These are phyloP conservation scores for Dinothrombium tinctorium DNA, from an alignment of 1,140 invertebrate species.

Conservation along the genomic window DNA sequence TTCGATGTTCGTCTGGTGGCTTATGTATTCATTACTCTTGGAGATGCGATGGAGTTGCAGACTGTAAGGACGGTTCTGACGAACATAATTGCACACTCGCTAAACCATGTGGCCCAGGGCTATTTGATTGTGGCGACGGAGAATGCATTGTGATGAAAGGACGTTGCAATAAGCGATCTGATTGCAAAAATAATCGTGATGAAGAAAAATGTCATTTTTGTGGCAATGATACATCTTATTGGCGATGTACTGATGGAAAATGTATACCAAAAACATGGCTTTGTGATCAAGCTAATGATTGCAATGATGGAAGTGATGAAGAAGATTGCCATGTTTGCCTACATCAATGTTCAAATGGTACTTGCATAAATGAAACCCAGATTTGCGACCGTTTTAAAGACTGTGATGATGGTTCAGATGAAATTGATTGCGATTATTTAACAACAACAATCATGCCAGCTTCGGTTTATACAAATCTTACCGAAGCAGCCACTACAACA, in stretches of 20 bases:
- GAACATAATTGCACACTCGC: background rate
- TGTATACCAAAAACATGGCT: constrained; percentile 59
- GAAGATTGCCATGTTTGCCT: too few species aligned
- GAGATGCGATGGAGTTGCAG: constrained; percentile 63
- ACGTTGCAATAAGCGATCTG: constrained; percentile 21
- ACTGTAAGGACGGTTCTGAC: constrained; percentile 5
- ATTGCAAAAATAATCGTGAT: constrained; percentile 70
- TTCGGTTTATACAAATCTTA: too few species aligned
- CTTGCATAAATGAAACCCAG: too few species aligned
- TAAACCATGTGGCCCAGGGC: constrained; percentile 34
- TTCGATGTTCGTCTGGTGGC: constrained; percentile 38
- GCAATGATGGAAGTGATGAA: constrained; percentile 41
- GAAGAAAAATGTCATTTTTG: constrained; percentile 32
- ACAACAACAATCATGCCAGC: too few species aligned
- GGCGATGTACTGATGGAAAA: constrained; percentile 41
- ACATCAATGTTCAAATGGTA: too few species aligned
- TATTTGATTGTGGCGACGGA: constrained; percentile 40
- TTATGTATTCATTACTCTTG: constrained; percentile 48
- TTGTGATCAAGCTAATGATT: constrained; percentile 56
- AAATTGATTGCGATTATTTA: too few species aligned
- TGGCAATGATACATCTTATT: constrained; percentile 38
- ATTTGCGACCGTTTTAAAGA: too few species aligned
- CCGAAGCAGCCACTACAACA: too few species aligned
- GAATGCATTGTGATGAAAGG: constrained; percentile 12
- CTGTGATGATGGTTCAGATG: too few species aligned